These are phyloP conservation scores for Columba guinea DNA, from an alignment of 2,797 vertebrate species.

Conservation along the genomic window DNA sequence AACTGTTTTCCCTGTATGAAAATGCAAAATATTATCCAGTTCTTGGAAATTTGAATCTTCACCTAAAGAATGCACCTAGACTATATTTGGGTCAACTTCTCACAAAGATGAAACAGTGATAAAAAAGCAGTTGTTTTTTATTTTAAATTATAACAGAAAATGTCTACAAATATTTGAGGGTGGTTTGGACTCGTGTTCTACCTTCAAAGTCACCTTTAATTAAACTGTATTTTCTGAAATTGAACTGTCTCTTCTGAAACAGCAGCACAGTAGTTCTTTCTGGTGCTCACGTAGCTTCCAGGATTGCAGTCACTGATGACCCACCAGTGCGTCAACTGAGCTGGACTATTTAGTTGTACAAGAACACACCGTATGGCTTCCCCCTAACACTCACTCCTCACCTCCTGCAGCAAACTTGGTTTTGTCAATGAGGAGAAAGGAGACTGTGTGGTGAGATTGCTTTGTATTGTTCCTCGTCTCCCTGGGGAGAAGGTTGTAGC, in stretches of 20 bases:
- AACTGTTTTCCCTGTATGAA: not conserved
- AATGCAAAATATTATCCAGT: not conserved
- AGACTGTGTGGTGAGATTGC: not conserved
- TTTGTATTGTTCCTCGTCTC: not conserved
- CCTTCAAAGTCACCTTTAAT: not conserved
- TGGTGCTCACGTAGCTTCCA: not conserved
- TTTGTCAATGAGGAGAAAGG: not conserved
- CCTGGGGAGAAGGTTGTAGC: not conserved
- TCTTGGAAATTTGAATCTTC: not conserved
- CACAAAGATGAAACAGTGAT: not conserved
- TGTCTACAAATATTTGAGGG: not conserved
- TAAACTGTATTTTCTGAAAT: not conserved
- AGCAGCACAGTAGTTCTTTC: not conserved
- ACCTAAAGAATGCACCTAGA: not conserved
- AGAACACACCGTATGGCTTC: not conserved
- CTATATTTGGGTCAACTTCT: not conserved
- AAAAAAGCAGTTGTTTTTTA: not conserved
- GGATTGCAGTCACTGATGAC: not conserved
- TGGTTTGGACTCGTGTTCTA: not conserved
- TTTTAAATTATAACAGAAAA: not conserved
- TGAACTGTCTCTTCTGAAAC: not conserved
- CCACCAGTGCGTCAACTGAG: not conserved
- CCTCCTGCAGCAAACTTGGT: not conserved
- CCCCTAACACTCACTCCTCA: not conserved
- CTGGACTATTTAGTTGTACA: not conserved